Conservation (phyloP, 2,113 vertebrate species). For the Suncus etruscus region DNA sequence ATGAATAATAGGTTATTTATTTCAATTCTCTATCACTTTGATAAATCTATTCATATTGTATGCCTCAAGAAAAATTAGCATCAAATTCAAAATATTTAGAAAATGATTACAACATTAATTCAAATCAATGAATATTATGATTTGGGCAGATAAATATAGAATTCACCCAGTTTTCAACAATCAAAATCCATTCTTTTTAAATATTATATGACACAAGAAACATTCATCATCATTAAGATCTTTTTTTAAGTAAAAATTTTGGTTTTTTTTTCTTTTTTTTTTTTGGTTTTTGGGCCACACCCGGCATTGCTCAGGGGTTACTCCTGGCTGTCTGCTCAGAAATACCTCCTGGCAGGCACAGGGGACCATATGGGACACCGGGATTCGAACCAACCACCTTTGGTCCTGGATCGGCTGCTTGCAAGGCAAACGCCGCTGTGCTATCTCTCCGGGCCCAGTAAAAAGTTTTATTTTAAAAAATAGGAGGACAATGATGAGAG, state of each 20-base stretch:
- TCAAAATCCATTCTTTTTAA: not conserved
- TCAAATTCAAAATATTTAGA: not conserved
- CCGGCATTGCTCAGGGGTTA: too few relatives aligned
- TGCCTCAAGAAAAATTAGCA: not conserved
- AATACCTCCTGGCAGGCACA: too few relatives aligned
- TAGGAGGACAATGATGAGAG: too few relatives aligned
- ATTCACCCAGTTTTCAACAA: not conserved
- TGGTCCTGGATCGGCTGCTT: too few relatives aligned
- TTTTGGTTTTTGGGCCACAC: too few relatives aligned
- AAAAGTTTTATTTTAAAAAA: too few relatives aligned
- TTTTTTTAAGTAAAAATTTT: not conserved
- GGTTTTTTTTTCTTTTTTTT: too few relatives aligned
- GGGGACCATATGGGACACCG: too few relatives aligned
- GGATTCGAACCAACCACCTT: too few relatives aligned
- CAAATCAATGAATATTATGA: not conserved
- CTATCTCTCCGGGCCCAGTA: too few relatives aligned
- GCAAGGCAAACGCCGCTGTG: too few relatives aligned
- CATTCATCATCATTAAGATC: not conserved
- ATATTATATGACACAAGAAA: not conserved
- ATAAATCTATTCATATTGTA: not conserved
- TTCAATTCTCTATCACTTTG: not conserved
- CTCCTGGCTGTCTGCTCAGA: too few relatives aligned
- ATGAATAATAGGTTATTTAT: not conserved
- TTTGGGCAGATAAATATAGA: not conserved
- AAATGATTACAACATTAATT: not conserved